Evolutionary conservation across 2,113 vertebrate genomes (phyloP).

Genomic region (Catharus fuscescens): DNA sequence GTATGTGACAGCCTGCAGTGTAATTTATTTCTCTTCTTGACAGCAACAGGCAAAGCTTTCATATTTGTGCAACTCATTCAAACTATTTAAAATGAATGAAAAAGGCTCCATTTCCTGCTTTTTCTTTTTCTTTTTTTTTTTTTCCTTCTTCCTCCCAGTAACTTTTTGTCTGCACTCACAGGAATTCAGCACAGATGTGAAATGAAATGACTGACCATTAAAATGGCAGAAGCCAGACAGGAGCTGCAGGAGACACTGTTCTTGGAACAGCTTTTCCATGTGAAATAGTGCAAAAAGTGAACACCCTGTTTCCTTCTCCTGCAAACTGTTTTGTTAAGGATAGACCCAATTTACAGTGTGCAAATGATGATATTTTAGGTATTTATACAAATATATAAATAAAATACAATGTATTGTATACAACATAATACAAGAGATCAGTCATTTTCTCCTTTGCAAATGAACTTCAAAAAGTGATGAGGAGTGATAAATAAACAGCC

Average conservation of each 20-base stretch:
- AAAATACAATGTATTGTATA: background rate
- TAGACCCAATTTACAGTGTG: background rate
- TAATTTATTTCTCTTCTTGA: background rate
- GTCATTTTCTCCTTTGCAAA: background rate
- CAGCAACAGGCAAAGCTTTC: background rate
- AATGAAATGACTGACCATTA: background rate
- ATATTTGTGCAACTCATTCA: conserved; percentile 2
- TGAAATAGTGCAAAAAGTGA: background rate
- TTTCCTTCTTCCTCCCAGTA: background rate
- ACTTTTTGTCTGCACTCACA: background rate
- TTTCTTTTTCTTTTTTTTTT: background rate
- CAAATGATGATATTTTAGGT: background rate
- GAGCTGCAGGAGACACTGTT: background rate
- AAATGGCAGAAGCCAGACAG: background rate
- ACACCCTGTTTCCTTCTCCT: background rate
- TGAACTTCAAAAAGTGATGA: background rate
- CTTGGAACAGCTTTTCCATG: background rate
- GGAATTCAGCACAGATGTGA: background rate
- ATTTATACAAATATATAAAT: background rate
- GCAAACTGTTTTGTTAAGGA: background rate
- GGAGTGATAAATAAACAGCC: background rate
- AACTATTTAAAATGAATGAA: background rate
- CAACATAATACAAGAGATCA: background rate
- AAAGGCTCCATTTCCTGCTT: background rate
- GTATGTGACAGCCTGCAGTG: background rate